Evolutionary conservation across 2,888 invertebrate genomes (phyloP).

Genomic region (Baccha elongata): DNA sequence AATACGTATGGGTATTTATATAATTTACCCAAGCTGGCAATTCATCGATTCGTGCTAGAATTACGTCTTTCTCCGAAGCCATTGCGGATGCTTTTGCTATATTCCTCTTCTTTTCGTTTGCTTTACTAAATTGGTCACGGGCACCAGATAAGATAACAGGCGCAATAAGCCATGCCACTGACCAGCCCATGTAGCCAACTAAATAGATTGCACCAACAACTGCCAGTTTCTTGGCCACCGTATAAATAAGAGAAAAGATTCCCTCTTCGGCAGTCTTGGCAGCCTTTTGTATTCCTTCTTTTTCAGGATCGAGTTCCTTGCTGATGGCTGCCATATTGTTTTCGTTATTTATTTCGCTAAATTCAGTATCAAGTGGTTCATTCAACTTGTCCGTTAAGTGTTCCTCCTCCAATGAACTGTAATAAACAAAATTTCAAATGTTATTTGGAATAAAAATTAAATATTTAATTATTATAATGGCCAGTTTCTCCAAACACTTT

Average conservation of each 20-base stretch:
- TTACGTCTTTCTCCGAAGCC: conserved; percentile 92
- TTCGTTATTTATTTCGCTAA: conserved; percentile 22
- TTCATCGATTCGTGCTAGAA: conserved; percentile 93
- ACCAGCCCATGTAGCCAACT: conserved; percentile 92
- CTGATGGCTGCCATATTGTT: conserved; percentile 53
- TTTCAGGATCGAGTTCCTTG: conserved; percentile 68
- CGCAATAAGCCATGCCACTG: conserved; percentile 90
- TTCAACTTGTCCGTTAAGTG: conserved; percentile 40
- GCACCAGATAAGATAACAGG: conserved; percentile 91
- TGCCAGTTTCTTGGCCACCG: conserved; percentile 87
- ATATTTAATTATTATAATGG: too few relatives aligned
- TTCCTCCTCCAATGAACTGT: conserved; percentile 57
- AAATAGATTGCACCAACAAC: conserved; percentile 90
- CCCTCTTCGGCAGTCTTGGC: conserved; percentile 78
- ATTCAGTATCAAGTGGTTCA: conserved; percentile 11
- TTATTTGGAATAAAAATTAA: background rate
- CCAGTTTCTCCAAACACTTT: too few relatives aligned
- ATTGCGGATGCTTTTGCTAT: conserved; percentile 90
- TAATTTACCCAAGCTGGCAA: conserved; percentile 94
- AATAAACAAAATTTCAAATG: conserved; percentile 28
- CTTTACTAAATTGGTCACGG: conserved; percentile 90
- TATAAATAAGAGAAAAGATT: conserved; percentile 85
- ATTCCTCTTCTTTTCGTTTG: conserved; percentile 88
- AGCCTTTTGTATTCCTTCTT: conserved; percentile 22
- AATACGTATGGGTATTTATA: too few relatives aligned